Conservation (phyloP, 1,140 invertebrate species). For the Cyclargus thomasi region DNA sequence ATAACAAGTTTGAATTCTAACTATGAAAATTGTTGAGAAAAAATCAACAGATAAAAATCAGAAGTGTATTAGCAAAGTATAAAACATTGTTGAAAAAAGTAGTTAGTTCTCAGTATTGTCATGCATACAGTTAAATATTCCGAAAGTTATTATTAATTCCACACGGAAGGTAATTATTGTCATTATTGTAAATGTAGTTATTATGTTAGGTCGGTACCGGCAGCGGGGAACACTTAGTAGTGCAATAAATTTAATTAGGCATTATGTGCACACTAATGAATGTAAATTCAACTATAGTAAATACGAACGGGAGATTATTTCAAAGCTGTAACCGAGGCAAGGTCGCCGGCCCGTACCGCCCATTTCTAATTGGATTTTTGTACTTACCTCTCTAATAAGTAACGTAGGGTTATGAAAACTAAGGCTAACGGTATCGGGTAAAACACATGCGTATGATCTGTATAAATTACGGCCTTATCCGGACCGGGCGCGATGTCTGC, state of each 20-base stretch:
- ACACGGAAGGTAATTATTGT: not conserved
- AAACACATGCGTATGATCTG: conserved; percentile 88
- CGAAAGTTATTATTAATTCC: not conserved
- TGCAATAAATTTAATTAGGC: not conserved
- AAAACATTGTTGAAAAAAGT: not conserved
- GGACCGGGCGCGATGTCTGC: conserved; percentile 86
- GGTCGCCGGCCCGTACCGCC: conserved; percentile 27
- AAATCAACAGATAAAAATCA: conserved; percentile 20
- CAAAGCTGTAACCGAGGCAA: conserved; percentile 18
- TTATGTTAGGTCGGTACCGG: not conserved
- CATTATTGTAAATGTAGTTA: not conserved
- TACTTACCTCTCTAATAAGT: conserved; percentile 88
- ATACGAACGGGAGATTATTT: not conserved
- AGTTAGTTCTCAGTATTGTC: not conserved
- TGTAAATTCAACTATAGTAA: not conserved
- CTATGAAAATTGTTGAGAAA: not conserved
- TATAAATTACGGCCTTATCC: conserved; percentile 84
- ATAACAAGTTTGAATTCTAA: too few relatives aligned
- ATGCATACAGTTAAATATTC: not conserved
- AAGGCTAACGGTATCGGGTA: conserved; percentile 89
- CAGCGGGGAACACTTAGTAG: not conserved
- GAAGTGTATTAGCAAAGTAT: not conserved
- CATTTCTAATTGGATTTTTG: conserved; percentile 23
- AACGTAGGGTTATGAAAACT: conserved; percentile 84
- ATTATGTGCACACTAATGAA: not conserved